Base-by-base conservation (phyloP, 2,113 vertebrate genomes). In the Nycticryphes semicollaris region DNA sequence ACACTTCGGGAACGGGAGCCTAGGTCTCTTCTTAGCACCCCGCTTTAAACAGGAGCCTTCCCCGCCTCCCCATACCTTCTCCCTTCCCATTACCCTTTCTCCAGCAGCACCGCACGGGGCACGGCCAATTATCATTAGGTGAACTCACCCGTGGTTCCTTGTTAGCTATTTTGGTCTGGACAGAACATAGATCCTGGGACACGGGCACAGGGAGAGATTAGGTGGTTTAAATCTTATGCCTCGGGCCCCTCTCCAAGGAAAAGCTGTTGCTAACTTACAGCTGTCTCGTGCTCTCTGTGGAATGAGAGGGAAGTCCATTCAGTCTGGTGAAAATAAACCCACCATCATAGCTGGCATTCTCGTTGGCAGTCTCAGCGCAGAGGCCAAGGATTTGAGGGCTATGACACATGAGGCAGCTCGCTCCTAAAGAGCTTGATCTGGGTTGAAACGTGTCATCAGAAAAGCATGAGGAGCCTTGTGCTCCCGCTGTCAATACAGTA, bases 321-420 rank as follows among this genome's bases (percentile, higher is more conserved):
- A 97, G 95, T 93, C 94, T 95, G 92, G 96, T 97, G 96, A 96
- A 97, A 96, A 97, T 96, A 97, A 97, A 96, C 89, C 94, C 84
- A 87, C 80, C 77, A 86, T 89, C 96, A 97, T 97, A 96, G 96
- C 89, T 97, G 94, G 92, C 96, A 96, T 96, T 97, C 95, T 96
- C 92, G 28, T 90, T 96, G 96, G 96, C 68, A 96, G 92, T 73
- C 95, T 97, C 95, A 89, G 92, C 81, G 84, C 91, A 64, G 94
- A 96, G 94, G 94, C 96, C 95, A 97, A 96, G 93, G 96, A 96
- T 97, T 96, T 96, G 96, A 97, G 93, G 86, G 90, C 88, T 89
- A 14, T 97, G 96, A 96, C 92, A 93, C 88, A 96, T 95, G 92
- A 94, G 95, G 95, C 96, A 97, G 94, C 94, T 97, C 95, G 1